Conservation (phyloP, 2,113 vertebrate genomes). For the Sturnira hondurensis region DNA sequence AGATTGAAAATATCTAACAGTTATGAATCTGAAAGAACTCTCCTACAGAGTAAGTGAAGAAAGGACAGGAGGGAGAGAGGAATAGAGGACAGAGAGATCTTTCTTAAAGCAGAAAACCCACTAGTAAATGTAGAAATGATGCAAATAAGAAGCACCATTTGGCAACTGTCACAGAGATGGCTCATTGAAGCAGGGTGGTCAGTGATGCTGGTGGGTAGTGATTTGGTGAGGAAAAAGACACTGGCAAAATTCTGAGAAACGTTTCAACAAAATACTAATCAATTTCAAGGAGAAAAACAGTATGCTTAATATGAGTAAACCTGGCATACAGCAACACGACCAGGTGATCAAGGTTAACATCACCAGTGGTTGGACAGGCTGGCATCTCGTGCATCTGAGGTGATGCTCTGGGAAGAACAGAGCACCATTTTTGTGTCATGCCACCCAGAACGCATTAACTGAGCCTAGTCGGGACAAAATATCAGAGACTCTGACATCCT, state of each 20-base stretch:
- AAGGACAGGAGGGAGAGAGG: neutral
- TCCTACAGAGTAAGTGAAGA: neutral
- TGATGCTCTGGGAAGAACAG: neutral
- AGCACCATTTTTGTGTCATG: neutral
- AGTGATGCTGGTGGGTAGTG: neutral
- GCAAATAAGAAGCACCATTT: neutral
- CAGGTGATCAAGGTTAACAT: neutral
- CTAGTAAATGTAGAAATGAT: neutral
- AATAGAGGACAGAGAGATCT: neutral
- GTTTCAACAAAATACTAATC: neutral
- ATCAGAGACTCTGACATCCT: neutral
- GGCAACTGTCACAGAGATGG: neutral
- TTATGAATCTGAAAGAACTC: constrained; percentile 2
- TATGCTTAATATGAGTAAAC: neutral
- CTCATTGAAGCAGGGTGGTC: neutral
- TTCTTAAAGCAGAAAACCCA: neutral
- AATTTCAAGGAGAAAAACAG: neutral
- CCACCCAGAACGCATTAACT: neutral
- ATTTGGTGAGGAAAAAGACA: neutral
- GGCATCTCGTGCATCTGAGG: neutral
- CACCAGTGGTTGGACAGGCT: neutral
- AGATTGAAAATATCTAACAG: neutral
- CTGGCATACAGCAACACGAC: neutral
- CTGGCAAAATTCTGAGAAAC: neutral
- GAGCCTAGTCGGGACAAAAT: neutral